Percentiles rank a stretch among this genome's conserved stretches.
Evolutionary conservation across 2,888 invertebrate species (phyloP).

Genomic region (Sinohyriopsis cumingii): DNA sequence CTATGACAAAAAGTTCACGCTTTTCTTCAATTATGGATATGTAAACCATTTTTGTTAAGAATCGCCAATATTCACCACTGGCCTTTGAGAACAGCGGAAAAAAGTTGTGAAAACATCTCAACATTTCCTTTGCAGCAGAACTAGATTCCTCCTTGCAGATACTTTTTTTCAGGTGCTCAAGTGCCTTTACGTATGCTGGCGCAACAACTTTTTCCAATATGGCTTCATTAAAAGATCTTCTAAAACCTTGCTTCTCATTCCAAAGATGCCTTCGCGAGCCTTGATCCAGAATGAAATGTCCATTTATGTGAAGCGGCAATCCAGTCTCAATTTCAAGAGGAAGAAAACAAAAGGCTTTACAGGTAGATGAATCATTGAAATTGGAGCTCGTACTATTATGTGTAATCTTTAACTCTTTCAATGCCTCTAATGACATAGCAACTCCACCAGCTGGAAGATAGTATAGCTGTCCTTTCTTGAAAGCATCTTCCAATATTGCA

Average conservation of each 20-base stretch:
- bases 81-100: constrained; percentile 10
- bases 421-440: constrained; percentile 20
- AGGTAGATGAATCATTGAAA: neutral
- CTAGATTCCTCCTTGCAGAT: neutral
- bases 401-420: too few relatives aligned
- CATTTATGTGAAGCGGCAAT: constrained; percentile 54
- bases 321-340: constrained; percentile 45
- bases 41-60: constrained; percentile 6
- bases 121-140: neutral
- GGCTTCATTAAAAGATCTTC: constrained; percentile 54
- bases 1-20: too few relatives aligned
- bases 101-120: constrained; percentile 3
- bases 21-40: neutral
- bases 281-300: constrained; percentile 51
- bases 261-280: constrained; percentile 41
- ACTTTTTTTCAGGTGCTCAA: constrained; percentile 15
- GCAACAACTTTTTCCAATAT: constrained; percentile 49
- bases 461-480: constrained; percentile 37
- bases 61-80: constrained; percentile 8
- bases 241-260: constrained; percentile 19
- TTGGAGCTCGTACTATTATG: too few relatives aligned
- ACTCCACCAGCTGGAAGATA: constrained; percentile 45
- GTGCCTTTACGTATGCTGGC: constrained; percentile 46
- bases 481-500: constrained; percentile 30
- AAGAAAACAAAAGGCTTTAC: constrained; percentile 46